Base-by-base conservation (phyloP, 2,797 vertebrate species). In the Phoeniculus purpureus region DNA sequence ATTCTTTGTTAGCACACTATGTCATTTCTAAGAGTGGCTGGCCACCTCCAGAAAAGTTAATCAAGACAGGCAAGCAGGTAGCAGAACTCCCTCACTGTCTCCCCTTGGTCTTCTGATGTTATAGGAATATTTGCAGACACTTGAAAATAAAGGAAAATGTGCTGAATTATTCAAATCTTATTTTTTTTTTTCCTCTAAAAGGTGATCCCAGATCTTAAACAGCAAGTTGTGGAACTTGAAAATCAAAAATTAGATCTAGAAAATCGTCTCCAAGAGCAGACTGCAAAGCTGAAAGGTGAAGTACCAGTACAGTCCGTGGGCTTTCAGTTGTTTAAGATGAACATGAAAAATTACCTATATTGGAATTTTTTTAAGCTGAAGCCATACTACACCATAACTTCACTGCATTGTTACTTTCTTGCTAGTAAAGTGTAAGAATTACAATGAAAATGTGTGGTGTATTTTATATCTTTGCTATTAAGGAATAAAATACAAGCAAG, bases 121-220 rank as follows among this genome's bases (percentile, higher is more conserved):
- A 5, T 3, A 40, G 89, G 37, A 72, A 6, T 8, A 61, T 1
- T 4, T 43, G 43, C 15, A 80, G 67, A 27, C 20, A 19, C 50
- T 61, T 76, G 55, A 20, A 70, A 68, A 77, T 31, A 86, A 62
- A 20, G 12, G 54, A 67, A 7, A 43, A 43, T 43, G 18, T 52
- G 10, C 51, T 70, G 86, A 82, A 19, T 22, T 67, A 52, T 7
- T 21, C 29, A 81, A 52, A 80, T 91, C 10, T 87, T 52, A 5
- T 37, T 65, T 72, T 88, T 73, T 52, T 5, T 43, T 65, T 72
- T 88, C 70, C 90, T 80, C 58, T 64, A 74, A 55, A 96, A 99
- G 99, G 97, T 98, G 55, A 98, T 99, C 87, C 98, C 98, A 6
- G 98, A 99, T 91, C 98, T 99, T 74, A 99, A 98, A 85, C 98